Percentiles rank a stretch among this genome's conserved stretches.
Evolutionary conservation across 2,113 vertebrate species (phyloP).

Genomic region (Lepisosteus oculatus): DNA sequence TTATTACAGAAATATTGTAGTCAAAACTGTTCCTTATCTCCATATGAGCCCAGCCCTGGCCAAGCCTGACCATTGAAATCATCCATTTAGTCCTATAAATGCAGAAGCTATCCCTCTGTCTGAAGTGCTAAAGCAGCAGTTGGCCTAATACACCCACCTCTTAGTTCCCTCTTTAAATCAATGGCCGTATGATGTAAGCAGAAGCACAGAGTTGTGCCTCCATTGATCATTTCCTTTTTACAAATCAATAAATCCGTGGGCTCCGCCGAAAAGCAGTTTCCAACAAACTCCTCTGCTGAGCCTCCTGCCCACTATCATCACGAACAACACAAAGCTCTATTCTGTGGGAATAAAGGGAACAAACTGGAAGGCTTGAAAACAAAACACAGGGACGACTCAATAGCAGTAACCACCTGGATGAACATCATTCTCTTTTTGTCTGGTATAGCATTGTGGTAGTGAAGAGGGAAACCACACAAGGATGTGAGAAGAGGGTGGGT

Average conservation of each 20-base stretch:
- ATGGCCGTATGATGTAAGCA: not conserved
- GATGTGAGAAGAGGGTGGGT: no score
- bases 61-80: no score
- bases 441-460: no score
- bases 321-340: not conserved
- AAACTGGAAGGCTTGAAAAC: not conserved
- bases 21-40: not conserved
- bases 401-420: not conserved
- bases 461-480: no score
- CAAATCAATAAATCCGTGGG: not conserved
- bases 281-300: not conserved
- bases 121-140: not conserved
- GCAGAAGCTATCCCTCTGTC: not conserved
- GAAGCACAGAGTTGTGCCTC: not conserved
- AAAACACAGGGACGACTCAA: not conserved
- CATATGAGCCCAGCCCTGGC: not conserved
- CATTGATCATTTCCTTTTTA: not conserved
- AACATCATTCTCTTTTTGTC: not conserved
- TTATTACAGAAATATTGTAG: no score
- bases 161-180: not conserved
- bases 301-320: not conserved
- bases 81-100: not conserved
- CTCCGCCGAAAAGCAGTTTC: not conserved
- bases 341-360: not conserved
- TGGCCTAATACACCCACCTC: not conserved